Evolutionary conservation across 2,888 invertebrate genomes (phyloP), one percentile per base, ranked within the genome.

Genomic region (Seladonia tumulorum): DNA sequence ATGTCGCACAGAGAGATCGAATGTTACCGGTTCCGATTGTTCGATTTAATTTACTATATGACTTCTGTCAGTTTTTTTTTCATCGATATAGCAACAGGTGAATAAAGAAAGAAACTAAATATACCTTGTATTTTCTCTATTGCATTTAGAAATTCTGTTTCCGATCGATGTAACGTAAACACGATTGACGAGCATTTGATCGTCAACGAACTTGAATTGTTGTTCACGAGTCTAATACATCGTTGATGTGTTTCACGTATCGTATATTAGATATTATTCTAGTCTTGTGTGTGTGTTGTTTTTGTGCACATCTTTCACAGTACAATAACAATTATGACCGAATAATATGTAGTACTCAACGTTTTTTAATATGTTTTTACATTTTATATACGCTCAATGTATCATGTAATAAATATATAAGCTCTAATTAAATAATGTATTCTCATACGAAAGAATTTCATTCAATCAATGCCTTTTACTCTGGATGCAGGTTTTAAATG

Each of bases 81-180:
- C 89, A 96, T 96, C 80, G 96, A 96, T 94, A 94, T 96, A 87
- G 95, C 96, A 81, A 96, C 96, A 95, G 96, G 96, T 96, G 93
- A 92, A 89, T 80, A 91, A 89, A 86, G 82, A 78, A 83, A 75
- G 35, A 73, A 49, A 60, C 49, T 81, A 35, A 35, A 35, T 35
- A 35, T 72, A 79, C 63, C 45, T 49, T 74, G 57, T 73, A 68
- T 57, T 79, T 53, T 42, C n/a, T 57, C 29, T 60, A 53, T 68
- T 29, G n/a, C 68, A n/a, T 29, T 39, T 39, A 74, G 29, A 60
- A 80, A 76, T n/a, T 25, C 35, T 18, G 47, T 79, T 39, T 57
- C 71, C 53, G 45, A 71, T 85, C 18, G 35, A 39, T 63, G 0
- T 22, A 25, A 49, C 47, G 35, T 25, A 74, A 71, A 60, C 35